Evolutionary conservation across 2,113 vertebrate species (phyloP), one percentile per base, ranked within the genome.

Genomic region (Eira barbara): DNA sequence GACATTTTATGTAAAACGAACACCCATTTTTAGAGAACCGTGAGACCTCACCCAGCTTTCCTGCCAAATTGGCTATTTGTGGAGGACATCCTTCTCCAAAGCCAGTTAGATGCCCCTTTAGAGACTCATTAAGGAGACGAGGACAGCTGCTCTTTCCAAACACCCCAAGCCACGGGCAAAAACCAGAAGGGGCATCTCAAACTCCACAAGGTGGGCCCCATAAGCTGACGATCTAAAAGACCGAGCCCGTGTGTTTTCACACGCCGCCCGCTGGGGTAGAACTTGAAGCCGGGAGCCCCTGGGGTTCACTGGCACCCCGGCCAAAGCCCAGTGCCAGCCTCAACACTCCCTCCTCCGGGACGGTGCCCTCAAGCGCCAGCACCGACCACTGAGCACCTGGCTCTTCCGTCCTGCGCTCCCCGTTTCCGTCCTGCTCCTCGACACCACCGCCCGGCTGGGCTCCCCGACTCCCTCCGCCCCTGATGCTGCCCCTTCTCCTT

Each of bases 1-100:
- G 97, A 98, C 98, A 98, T 98, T 98, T 99, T 97, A 98, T 98
- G 98, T 98, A 98, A 99, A 99, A 97, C 96, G 98, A 98, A 98
- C 97, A 98, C 93, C 94, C 31, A 82, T 85, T 95, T 97, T 97
- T 89, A 78, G 52, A 92, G 95, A 98, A 94, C 98, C 98, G 87
- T 95, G 98, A 98, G 98, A 98, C 82, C 96, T 98, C 81, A 96
- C 97, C 98, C 93, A 86, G 89, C 86, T 98, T 98, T 98, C 98
- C 96, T 96, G 84, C 92, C 97, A 97, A 97, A 97, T 89, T 97
- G 89, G 96, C 97, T 98, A 69, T 89, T 94, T 93, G 80, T 34
- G 97, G 97, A 97, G 95, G 98, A 97, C 95, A 74, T 73, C 82
- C 39, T 94, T 98, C 96, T 97, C 85, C 86, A 73, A 90, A 96